Conservation (phyloP, 2,113 vertebrate genomes). For the Lipophrys pholis region DNA sequence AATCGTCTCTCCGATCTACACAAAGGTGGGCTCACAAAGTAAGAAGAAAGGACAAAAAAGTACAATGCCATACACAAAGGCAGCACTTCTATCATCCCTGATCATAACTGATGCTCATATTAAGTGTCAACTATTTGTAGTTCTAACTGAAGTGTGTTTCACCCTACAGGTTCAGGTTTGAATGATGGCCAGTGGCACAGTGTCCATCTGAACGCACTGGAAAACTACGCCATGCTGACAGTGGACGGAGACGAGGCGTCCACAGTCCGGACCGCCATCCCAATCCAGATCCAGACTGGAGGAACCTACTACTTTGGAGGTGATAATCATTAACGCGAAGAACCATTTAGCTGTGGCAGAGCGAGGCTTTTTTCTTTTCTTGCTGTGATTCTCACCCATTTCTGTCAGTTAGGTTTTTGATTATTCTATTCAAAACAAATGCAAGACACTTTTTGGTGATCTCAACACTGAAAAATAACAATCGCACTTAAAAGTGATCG, state of each 20-base stretch:
- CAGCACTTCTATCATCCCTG: too few species aligned
- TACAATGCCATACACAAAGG: too few species aligned
- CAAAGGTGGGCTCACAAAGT: too few species aligned
- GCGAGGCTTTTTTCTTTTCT: slow-evolving; percentile 19
- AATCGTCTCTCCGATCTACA: too few species aligned
- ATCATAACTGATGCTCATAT: not conserved
- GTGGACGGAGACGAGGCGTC: slow-evolving; percentile 96
- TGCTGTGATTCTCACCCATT: too few species aligned
- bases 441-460: too few species aligned
- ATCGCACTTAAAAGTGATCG: too few species aligned
- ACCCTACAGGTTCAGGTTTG: slow-evolving; percentile 86
- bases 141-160: not conserved
- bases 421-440: too few species aligned
- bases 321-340: slow-evolving; percentile 47
- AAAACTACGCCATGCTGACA: slow-evolving; percentile 94
- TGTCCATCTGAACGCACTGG: slow-evolving; percentile 91
- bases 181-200: slow-evolving; percentile 98
- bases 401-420: too few species aligned
- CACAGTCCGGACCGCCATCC: slow-evolving; percentile 92
- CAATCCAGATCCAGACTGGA: slow-evolving; percentile 91
- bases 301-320: slow-evolving; percentile 96
- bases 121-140: not conserved
- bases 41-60: too few species aligned
- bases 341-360: not conserved
- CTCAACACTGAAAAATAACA: too few species aligned